phyloP scores from a whole-genome alignment of 2,888 invertebrate genomes.

The Cosmia trapezina region DNA sequence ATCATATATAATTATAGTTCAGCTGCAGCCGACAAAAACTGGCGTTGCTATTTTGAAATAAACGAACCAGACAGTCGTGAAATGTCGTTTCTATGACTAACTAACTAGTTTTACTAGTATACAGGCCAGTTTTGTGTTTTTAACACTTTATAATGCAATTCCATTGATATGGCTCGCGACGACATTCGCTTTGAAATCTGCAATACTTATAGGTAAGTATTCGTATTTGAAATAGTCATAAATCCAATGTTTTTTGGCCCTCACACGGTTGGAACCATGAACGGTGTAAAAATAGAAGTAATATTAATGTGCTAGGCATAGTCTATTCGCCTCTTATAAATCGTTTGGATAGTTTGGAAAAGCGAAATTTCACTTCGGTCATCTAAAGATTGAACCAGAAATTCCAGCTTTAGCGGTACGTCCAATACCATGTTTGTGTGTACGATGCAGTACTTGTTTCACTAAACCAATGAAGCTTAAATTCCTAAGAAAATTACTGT shows the following conservation, averaged over 20 bases:
- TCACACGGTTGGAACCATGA: background rate
- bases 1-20: conserved; percentile 28
- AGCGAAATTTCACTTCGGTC: conserved; percentile 40
- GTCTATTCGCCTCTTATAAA: conserved; percentile 10
- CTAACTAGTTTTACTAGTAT: conserved; percentile 46
- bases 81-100: conserved; percentile 61
- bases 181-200: conserved; percentile 11
- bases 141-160: conserved; percentile 36
- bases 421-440: background rate
- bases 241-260: background rate
- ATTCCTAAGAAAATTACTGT: conserved; percentile 39
- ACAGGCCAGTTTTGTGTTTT: conserved; percentile 44
- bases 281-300: conserved; percentile 6
- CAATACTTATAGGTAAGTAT: background rate
- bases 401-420: conserved; percentile 4
- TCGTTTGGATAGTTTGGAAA: conserved; percentile 24
- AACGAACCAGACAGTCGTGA: conserved; percentile 53
- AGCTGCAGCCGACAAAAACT: conserved; percentile 49
- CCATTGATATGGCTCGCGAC: conserved; percentile 21
- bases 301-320: conserved; percentile 7
- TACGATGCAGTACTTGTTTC: conserved; percentile 18
- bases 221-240: conserved; percentile 17
- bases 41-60: conserved; percentile 54
- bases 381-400: conserved; percentile 12
- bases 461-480: conserved; percentile 22